Evolutionary conservation across 2,113 vertebrate species (phyloP).

Genomic region (Lasiurus cinereus): DNA sequence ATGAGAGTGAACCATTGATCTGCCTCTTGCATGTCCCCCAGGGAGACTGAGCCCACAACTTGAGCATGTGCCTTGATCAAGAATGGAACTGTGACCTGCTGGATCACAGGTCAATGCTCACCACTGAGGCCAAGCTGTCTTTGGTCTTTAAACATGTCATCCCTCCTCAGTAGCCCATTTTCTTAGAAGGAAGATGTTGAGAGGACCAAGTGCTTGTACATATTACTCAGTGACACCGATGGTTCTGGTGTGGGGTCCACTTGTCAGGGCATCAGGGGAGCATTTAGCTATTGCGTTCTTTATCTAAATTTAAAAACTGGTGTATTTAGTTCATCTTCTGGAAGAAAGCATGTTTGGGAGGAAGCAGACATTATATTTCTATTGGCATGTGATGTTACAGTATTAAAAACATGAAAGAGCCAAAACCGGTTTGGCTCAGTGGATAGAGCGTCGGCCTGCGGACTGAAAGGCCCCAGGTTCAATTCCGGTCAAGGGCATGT

Average conservation of each 20-base stretch:
- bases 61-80: too few relatives aligned
- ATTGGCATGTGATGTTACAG: neutral
- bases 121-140: neutral
- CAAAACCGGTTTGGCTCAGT: too few relatives aligned
- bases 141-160: neutral
- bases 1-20: too few relatives aligned
- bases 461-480: too few relatives aligned
- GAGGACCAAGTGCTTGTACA: neutral
- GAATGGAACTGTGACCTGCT: too few relatives aligned
- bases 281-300: neutral
- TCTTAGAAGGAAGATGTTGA: slow-evolving; percentile 3
- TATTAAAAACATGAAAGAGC: neutral
- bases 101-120: too few relatives aligned
- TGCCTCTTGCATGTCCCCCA: too few relatives aligned
- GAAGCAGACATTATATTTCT: neutral
- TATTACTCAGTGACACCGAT: neutral
- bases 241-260: neutral
- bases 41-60: too few relatives aligned
- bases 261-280: neutral
- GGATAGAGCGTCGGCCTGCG: too few relatives aligned
- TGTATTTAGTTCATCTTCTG: slow-evolving; percentile 30
- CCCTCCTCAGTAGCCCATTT: neutral
- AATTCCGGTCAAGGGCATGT: too few relatives aligned
- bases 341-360: too few relatives aligned
- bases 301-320: neutral